phyloP scores from a whole-genome alignment of 2,797 vertebrate genomes.

The Podarcis lilfordi region DNA sequence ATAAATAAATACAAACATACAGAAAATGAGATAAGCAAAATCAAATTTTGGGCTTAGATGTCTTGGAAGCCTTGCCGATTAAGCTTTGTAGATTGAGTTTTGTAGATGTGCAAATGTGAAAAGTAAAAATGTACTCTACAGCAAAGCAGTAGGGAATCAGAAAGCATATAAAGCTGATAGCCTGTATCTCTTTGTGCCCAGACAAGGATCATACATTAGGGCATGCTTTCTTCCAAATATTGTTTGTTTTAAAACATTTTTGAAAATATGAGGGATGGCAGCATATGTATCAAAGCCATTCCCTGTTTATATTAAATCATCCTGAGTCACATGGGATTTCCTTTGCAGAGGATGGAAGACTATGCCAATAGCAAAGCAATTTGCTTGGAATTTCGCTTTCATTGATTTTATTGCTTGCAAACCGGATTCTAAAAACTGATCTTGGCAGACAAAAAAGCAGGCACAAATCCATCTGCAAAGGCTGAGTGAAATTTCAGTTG shows the following conservation, averaged over 20 bases:
- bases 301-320: neutral
- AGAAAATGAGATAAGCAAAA: neutral
- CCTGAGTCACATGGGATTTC: neutral
- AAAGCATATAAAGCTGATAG: neutral
- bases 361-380: neutral
- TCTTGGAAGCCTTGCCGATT: neutral
- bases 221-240: neutral
- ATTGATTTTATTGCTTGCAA: neutral
- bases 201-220: neutral
- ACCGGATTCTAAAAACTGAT: neutral
- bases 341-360: neutral
- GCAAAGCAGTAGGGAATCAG: neutral
- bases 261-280: neutral
- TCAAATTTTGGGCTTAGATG: neutral
- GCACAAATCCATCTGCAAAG: neutral
- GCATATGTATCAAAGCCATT: slow-evolving; percentile 3
- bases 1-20: neutral
- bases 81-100: too few relatives aligned
- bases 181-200: neutral
- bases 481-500: neutral
- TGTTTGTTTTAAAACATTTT: slow-evolving; percentile 22
- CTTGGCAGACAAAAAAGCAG: neutral
- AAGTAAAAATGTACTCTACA: neutral
- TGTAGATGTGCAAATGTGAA: neutral
- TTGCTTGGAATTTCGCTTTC: neutral